Evolutionary conservation across 2,113 vertebrate genomes (phyloP).

Genomic region (Struthidea cinerea): DNA sequence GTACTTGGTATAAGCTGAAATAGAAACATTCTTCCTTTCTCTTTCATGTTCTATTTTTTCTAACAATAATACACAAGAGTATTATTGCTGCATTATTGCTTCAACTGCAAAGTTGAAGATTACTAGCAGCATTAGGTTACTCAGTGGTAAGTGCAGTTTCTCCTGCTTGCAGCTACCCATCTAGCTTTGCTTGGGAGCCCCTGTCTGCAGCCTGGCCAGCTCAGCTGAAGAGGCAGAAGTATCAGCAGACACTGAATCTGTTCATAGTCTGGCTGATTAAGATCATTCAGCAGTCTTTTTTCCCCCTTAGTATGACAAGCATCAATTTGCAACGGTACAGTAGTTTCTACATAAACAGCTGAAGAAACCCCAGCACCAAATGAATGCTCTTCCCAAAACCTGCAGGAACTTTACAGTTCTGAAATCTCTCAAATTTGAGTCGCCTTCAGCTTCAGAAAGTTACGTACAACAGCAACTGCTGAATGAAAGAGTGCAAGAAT

Average conservation of each 20-base stretch:
- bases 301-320: neutral
- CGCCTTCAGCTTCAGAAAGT: neutral
- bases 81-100: no score
- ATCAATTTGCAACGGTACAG: neutral
- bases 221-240: neutral
- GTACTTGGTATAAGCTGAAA: fast-evolving
- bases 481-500: neutral
- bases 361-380: neutral
- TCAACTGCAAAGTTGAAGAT: neutral
- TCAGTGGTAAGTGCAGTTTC: neutral
- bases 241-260: neutral
- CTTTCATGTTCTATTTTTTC: neutral
- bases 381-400: neutral
- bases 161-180: neutral
- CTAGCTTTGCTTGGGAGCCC: neutral
- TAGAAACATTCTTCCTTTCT: neutral
- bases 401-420: neutral
- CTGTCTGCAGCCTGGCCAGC: neutral
- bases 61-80: neutral
- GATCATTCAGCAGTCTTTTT: neutral
- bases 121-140: neutral
- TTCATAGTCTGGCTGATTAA: neutral
- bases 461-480: neutral
- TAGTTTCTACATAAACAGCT: neutral
- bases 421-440: neutral